Percentiles rank a stretch among this genome's conserved stretches.
These are phyloP conservation scores for Scaptomyza polygonia DNA, from an alignment of 2,888 invertebrate genomes.

Conservation along the genomic window DNA sequence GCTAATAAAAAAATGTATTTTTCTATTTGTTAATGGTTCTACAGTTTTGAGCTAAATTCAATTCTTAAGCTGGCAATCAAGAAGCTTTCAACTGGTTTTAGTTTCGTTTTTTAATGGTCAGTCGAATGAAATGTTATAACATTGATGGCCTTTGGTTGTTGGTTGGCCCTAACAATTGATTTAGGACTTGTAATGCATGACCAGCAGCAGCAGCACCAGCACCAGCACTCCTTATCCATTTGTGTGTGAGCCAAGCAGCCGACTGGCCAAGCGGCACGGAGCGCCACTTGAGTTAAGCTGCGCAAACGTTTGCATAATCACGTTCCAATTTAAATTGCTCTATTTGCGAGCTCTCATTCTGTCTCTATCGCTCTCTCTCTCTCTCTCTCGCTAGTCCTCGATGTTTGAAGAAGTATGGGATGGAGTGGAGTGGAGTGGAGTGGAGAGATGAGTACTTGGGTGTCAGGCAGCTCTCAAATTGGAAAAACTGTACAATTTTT, in stretches of 20 bases:
- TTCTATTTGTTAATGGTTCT: no score
- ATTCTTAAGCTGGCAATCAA: neutral
- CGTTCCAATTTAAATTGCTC: constrained; percentile 80
- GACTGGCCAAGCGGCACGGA: constrained; percentile 74
- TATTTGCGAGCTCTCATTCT: constrained; percentile 50
- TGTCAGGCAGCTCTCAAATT: constrained; percentile 48
- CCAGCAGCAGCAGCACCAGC: constrained; percentile 35
- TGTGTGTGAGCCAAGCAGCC: constrained; percentile 55
- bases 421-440: neutral
- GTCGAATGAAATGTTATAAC: constrained; percentile 1
- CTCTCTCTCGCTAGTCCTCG: neutral
- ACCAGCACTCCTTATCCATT: constrained; percentile 1
- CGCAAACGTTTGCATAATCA: constrained; percentile 82
- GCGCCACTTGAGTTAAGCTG: constrained; percentile 82
- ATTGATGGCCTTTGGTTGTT: constrained; percentile 30
- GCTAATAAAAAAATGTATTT: no score
- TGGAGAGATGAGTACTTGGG: constrained; percentile 3
- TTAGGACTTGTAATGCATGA: constrained; percentile 67
- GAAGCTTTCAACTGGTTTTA: neutral
- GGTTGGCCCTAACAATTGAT: constrained; percentile 66
- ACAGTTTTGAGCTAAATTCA: no score
- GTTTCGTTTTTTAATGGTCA: neutral
- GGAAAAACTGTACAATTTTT: constrained; percentile 71
- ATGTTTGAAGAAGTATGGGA: no score
- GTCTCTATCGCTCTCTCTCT: neutral